Evolutionary conservation across 2,888 invertebrate genomes (phyloP), one percentile per base, ranked within the genome.

Genomic region (Epinotia brunnichana): DNA sequence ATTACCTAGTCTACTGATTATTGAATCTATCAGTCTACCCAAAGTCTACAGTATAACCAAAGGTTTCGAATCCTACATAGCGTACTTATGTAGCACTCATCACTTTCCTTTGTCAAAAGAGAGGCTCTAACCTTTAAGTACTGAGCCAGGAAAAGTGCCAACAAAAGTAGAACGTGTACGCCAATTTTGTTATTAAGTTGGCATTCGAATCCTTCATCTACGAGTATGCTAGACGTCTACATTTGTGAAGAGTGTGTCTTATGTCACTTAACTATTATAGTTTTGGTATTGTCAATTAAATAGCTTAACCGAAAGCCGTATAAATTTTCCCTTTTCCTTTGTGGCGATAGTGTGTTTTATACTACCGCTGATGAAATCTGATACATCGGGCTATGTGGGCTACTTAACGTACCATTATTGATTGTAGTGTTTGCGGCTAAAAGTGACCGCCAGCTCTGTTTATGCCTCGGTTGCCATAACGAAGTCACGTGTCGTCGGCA

Each of bases 391-490:
- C 39, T 39, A 15, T 13, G 19, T 54, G 39, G 48, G 57, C 21
- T 35, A 60, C 41, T 59, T 41, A 35, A 2, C 53, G 19, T 41
- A 41, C 29, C n/a, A 24, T 29, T 68, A 73, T 73, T 51, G 59
- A 73, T 69, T 69, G 57, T 63, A 19, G 13, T 53, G 24, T 61
- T 53, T 2, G 61, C 53, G 15, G 61, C 73, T 41, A 53, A 61
- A 73, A 59, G 24, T 66, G 75, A 69, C 66, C 73, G 67, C 44
- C 69, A 61, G 60, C 39, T 61, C 44, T 79, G 79, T 79, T 76
- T 75, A 76, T 48, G 57, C 69, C 54, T 73, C 70, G 59, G 79
- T 78, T 73, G 74, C 70, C 78, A 79, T 78, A 75, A 74, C 64
- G 75, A 75, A 53, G 53, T 67, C 61, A 72, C 67, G 61, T 68